Base-by-base conservation (phyloP, 2,797 vertebrate species). In the Gallinago stenura region DNA sequence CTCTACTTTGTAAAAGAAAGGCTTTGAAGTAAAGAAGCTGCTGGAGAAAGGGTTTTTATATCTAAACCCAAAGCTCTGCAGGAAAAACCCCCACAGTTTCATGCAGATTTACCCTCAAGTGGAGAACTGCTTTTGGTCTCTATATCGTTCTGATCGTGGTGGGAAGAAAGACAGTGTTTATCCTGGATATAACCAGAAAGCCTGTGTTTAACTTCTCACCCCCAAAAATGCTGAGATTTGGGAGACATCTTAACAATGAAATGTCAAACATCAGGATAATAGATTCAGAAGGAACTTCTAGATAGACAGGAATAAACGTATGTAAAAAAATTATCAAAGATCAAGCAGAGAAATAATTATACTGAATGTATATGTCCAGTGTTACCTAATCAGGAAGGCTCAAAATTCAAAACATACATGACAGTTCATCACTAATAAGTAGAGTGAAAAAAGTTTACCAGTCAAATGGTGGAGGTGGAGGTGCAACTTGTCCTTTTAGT, bases 381-480 rank as follows among this genome's bases (percentile, higher is more conserved):
- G 8, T 41, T 91, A 90, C 28, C 50, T 66, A 58, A 70, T 70
- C 56, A 78, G 64, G 30, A 87, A 89, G 28, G 15, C 45, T 86
- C 33, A 41, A 28, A 53, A 66, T 25, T 39, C 51, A 90, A 82
- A 35, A 72, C 18, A 61, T 15, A 37, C 58, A 68, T 54, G 41
- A 78, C 54, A 50, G 18, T 81, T 45, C 37, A 54, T 69, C 46
- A 46, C 56, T 78, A 77, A 90, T 14, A 87, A 87, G 72, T 5
- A 62, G 15, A 58, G 15, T 43, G 46, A 81, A 30, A 71, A 68
- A 83, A 50, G 79, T 96, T 98, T 98, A 99, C 99, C 98, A 97
- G 43, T 98, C 97, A 2, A 96, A 90, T 15, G 98, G 98, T 28
- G 90, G 75, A 8, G 86, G 98, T 82, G 75, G 79, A 64, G 79